Percentiles rank a stretch among this genome's conserved stretches.
These are phyloP conservation scores for Phyllotreta striolata DNA, from an alignment of 2,888 invertebrate species.

Conservation along the genomic window DNA sequence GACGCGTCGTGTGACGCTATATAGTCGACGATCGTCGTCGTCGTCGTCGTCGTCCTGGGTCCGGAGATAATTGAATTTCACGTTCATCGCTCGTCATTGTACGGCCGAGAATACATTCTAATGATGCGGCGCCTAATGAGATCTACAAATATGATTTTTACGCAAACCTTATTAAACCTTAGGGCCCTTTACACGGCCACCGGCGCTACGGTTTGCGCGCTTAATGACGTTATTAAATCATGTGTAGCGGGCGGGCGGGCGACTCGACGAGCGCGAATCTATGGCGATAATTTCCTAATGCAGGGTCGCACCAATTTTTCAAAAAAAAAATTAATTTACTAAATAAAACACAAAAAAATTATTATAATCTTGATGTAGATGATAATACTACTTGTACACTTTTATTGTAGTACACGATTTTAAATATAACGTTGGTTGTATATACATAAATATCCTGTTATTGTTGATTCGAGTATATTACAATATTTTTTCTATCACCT, in stretches of 20 bases:
- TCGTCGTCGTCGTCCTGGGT: slow-evolving; percentile 36
- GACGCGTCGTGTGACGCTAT: slow-evolving; percentile 6
- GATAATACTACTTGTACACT: no score
- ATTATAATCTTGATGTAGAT: no score
- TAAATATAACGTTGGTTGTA: no score
- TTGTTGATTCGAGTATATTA: neutral
- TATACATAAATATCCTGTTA: no score
- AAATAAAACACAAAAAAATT: no score
- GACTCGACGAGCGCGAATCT: slow-evolving; percentile 14
- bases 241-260: slow-evolving; percentile 39
- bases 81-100: slow-evolving; percentile 58
- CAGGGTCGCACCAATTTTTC: no score
- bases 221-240: slow-evolving; percentile 46
- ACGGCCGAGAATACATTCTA: slow-evolving; percentile 57
- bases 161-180: slow-evolving; percentile 47
- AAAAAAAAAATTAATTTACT: no score
- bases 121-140: slow-evolving; percentile 57
- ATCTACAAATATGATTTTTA: slow-evolving; percentile 52
- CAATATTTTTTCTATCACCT: no score
- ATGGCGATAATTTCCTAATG: no score
- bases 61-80: slow-evolving; percentile 58
- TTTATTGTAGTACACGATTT: no score
- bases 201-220: slow-evolving; percentile 25
- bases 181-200: slow-evolving; percentile 41
- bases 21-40: neutral